These are phyloP conservation scores for Papilio demoleus DNA, from an alignment of 2,888 invertebrate species.

Conservation along the genomic window DNA sequence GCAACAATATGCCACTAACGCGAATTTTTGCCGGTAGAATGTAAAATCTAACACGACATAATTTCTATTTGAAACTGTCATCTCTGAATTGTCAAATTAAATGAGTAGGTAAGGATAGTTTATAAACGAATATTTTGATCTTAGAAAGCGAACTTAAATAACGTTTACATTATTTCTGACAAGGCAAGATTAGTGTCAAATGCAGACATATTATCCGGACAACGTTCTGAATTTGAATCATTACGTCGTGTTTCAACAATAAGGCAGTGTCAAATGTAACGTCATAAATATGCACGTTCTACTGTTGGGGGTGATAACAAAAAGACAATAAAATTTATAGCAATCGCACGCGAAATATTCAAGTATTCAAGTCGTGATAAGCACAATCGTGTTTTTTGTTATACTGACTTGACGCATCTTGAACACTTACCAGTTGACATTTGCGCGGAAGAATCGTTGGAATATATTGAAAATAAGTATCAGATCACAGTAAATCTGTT, in stretches of 20 bases:
- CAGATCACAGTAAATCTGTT: background rate
- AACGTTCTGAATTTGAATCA: slow-evolving; percentile 1
- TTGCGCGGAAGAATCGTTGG: background rate
- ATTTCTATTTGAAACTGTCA: too few relatives aligned
- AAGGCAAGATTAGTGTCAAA: background rate
- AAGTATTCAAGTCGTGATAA: slow-evolving; percentile 24
- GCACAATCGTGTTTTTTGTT: slow-evolving; percentile 3
- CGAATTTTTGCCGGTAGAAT: too few relatives aligned
- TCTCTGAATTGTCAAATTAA: too few relatives aligned
- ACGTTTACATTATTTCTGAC: too few relatives aligned
- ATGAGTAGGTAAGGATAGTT: too few relatives aligned
- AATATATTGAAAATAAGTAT: background rate
- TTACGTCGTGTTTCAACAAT: slow-evolving; percentile 8
- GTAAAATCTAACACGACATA: too few relatives aligned
- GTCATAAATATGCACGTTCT: slow-evolving; percentile 28
- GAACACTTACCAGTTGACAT: background rate
- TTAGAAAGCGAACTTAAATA: too few relatives aligned
- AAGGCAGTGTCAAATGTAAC: slow-evolving; percentile 15
- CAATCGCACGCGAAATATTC: slow-evolving; percentile 31
- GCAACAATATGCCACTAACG: too few relatives aligned
- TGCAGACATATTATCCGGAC: background rate
- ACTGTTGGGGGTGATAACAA: slow-evolving; percentile 24
- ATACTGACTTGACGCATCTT: background rate
- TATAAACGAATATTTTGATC: too few relatives aligned
- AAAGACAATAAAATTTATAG: slow-evolving; percentile 34